These are phyloP conservation scores for Dicrurus megarhynchus DNA, from an alignment of 2,113 vertebrate species.

Conservation along the genomic window DNA sequence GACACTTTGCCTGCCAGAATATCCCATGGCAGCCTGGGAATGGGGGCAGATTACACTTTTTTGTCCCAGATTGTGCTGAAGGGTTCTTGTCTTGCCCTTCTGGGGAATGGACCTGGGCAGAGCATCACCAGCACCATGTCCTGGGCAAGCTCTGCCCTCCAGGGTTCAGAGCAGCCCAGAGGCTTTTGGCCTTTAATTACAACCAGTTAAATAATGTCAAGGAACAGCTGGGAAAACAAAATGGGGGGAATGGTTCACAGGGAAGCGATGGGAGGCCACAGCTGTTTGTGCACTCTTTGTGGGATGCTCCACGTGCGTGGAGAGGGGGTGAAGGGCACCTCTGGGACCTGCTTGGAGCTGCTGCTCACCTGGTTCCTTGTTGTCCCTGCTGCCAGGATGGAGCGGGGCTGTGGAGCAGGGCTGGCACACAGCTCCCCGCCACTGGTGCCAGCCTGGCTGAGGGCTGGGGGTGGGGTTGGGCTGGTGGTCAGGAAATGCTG, in stretches of 20 bases:
- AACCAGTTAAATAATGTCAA: not conserved
- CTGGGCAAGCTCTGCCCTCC: not conserved
- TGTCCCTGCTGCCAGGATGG: not conserved
- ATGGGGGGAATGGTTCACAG: not conserved
- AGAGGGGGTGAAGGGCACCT: not conserved
- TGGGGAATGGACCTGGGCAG: not conserved
- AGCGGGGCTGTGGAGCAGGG: not conserved
- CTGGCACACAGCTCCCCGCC: not conserved
- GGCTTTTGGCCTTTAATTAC: not conserved
- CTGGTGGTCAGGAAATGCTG: not conserved
- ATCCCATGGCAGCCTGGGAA: fast-evolving
- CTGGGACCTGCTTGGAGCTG: not conserved
- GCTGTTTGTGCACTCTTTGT: not conserved
- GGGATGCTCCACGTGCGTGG: not conserved
- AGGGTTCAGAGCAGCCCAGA: not conserved
- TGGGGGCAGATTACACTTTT: not conserved
- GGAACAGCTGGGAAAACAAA: not conserved
- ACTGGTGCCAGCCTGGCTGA: not conserved
- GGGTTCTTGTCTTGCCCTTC: not conserved
- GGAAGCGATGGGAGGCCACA: not conserved
- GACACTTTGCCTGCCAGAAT: not conserved
- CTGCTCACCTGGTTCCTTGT: not conserved
- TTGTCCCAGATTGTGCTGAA: not conserved
- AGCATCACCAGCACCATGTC: not conserved
- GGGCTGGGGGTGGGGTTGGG: not conserved